A percentile compares a stretch with the other conserved stretches of the same genome.
phyloP scores from a whole-genome alignment of 92 coral and sea anemone species.

The Porites evermanni region DNA sequence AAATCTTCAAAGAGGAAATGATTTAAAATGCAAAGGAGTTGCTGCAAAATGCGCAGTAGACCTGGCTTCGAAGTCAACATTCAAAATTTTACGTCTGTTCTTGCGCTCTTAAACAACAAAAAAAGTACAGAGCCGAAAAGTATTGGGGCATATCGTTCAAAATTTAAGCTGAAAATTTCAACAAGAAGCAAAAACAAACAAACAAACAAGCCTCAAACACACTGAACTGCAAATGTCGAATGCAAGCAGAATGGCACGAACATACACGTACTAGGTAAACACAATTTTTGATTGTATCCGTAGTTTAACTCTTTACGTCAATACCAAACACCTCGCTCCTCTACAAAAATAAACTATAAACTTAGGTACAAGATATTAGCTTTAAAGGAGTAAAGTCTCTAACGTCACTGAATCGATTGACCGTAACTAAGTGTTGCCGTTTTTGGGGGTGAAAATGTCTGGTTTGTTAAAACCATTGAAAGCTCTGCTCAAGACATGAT shows the following conservation, averaged over 20 bases:
- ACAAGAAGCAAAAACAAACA: background rate
- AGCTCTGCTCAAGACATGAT: too few species aligned
- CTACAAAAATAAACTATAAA: background rate
- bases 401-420: background rate
- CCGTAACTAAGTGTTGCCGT: background rate
- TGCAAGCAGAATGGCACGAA: background rate
- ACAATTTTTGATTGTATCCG: background rate
- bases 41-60: too few species aligned
- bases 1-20: conserved; percentile 25
- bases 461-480: background rate
- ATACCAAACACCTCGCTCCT: background rate
- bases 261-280: background rate
- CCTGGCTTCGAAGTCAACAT: too few species aligned
- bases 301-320: background rate
- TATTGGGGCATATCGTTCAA: too few species aligned
- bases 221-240: background rate
- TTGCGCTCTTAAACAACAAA: too few species aligned
- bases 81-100: too few species aligned
- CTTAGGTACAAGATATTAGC: background rate
- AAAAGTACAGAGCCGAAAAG: too few species aligned
- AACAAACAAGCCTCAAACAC: background rate
- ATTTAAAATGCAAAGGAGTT: background rate
- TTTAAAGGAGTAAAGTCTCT: background rate
- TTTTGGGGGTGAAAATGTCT: background rate
- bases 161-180: background rate